phyloP scores from a whole-genome alignment of 2,888 invertebrate species.

The Rhimphoctona megacephalus region DNA sequence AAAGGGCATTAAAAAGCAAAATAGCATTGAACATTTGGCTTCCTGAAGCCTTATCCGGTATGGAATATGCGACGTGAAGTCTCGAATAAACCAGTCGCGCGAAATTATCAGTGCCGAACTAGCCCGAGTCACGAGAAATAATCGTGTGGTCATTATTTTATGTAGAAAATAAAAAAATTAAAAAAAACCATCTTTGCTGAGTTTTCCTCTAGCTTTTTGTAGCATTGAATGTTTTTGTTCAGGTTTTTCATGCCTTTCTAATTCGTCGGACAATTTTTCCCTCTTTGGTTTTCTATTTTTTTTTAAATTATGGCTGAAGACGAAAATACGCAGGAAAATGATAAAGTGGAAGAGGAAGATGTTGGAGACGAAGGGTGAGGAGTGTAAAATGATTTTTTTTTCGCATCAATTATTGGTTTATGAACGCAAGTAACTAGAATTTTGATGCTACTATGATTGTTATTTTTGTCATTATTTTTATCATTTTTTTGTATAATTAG shows the following conservation, averaged over 20 bases:
- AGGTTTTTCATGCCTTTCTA: background rate
- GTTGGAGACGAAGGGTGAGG: constrained; percentile 75
- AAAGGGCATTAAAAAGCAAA: constrained; percentile 79
- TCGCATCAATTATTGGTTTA: background rate
- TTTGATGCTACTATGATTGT: background rate
- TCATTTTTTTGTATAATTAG: background rate
- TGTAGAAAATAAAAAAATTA: background rate
- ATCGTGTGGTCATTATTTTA: constrained; percentile 14
- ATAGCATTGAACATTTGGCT: constrained; percentile 80
- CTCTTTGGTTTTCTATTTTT: constrained; percentile 7
- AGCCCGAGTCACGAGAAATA: constrained; percentile 45
- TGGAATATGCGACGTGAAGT: constrained; percentile 44
- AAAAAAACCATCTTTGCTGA: background rate
- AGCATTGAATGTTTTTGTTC: background rate
- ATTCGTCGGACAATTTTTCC: background rate
- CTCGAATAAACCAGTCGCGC: constrained; percentile 70
- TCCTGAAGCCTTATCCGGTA: constrained; percentile 78
- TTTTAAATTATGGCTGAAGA: constrained; percentile 73
- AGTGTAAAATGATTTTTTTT: constrained; percentile 11
- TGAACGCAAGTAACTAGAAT: background rate
- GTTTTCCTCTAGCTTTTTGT: background rate
- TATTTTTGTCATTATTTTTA: background rate
- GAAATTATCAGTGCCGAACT: constrained; percentile 56
- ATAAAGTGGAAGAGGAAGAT: constrained; percentile 63
- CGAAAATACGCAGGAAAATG: constrained; percentile 69